phyloP scores from a whole-genome alignment of 1,140 invertebrate genomes.

The Dufourea novaeangliae region DNA sequence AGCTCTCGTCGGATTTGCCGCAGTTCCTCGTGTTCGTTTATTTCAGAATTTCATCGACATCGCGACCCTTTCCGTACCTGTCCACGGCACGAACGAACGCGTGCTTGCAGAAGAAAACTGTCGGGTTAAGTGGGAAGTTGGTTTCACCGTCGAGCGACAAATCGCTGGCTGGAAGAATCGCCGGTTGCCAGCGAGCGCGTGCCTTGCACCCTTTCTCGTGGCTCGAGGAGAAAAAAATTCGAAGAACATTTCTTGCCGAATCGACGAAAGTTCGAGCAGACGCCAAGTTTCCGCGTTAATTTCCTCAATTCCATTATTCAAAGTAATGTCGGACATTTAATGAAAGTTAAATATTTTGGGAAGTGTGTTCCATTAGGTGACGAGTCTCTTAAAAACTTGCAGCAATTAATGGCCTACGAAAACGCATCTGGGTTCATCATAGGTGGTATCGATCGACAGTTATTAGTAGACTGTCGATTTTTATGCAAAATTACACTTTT shows the following conservation, averaged over 20 bases:
- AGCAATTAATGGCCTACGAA: not conserved
- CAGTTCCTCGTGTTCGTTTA: slow-evolving; percentile 13
- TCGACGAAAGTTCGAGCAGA: not conserved
- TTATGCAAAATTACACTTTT: too few species aligned
- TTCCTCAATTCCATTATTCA: slow-evolving; percentile 1
- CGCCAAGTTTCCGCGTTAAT: slow-evolving; percentile 7
- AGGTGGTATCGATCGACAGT: too few species aligned
- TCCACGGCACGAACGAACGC: too few species aligned
- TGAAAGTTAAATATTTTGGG: slow-evolving; percentile 17
- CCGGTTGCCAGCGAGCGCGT: not conserved
- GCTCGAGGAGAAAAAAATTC: not conserved
- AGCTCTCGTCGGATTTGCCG: slow-evolving; percentile 27
- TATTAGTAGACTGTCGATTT: too few species aligned
- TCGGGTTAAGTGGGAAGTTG: slow-evolving; percentile 48
- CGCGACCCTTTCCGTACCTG: slow-evolving; percentile 17
- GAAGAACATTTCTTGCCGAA: not conserved
- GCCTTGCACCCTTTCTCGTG: not conserved
- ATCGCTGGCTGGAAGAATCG: slow-evolving; percentile 45
- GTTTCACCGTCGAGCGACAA: slow-evolving; percentile 56
- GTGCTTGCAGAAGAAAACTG: slow-evolving; percentile 29
- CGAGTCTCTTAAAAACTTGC: not conserved
- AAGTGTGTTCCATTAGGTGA: not conserved
- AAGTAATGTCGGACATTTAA: slow-evolving; percentile 12
- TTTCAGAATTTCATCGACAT: not conserved
- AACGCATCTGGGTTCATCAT: not conserved